These are phyloP conservation scores for Pantelozetes paolii DNA, from an alignment of 2,888 invertebrate species.

Conservation along the genomic window DNA sequence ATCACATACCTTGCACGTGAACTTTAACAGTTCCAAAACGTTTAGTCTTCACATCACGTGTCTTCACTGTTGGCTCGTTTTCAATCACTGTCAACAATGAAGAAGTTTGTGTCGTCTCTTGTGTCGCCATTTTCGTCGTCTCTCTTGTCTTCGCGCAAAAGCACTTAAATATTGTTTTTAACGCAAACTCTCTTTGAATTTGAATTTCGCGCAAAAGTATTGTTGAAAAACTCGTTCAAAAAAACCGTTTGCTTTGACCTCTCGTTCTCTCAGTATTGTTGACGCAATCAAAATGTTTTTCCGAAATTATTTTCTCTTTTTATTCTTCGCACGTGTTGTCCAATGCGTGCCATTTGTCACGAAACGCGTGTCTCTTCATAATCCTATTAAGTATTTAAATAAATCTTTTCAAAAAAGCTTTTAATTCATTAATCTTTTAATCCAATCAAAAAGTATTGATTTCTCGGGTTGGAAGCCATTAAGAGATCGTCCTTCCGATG, in stretches of 20 bases:
- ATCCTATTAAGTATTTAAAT: background rate
- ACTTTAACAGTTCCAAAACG: conserved; percentile 39
- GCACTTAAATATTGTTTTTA: too few relatives aligned
- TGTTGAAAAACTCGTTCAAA: too few relatives aligned
- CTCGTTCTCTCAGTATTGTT: too few relatives aligned
- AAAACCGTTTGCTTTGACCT: too few relatives aligned
- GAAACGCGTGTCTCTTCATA: background rate
- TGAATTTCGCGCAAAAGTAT: too few relatives aligned
- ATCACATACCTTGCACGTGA: conserved; percentile 53
- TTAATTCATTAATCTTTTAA: too few relatives aligned
- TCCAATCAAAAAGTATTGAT: background rate
- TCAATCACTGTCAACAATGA: background rate
- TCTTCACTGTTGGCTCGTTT: conserved; percentile 8
- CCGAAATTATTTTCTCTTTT: too few relatives aligned
- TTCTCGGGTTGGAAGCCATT: background rate
- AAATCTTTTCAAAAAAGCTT: too few relatives aligned
- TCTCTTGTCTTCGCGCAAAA: too few relatives aligned
- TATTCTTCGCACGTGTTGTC: background rate
- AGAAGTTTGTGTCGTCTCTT: background rate
- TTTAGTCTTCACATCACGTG: conserved; percentile 25
- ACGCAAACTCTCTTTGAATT: too few relatives aligned
- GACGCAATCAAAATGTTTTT: too few relatives aligned
- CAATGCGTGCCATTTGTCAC: conserved; percentile 11
- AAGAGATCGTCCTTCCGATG: background rate
- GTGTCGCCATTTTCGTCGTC: background rate